Percentiles rank a stretch among this genome's conserved stretches.
These are phyloP conservation scores for Platerodrilus igneus DNA, from an alignment of 2,888 invertebrate species.

Conservation along the genomic window DNA sequence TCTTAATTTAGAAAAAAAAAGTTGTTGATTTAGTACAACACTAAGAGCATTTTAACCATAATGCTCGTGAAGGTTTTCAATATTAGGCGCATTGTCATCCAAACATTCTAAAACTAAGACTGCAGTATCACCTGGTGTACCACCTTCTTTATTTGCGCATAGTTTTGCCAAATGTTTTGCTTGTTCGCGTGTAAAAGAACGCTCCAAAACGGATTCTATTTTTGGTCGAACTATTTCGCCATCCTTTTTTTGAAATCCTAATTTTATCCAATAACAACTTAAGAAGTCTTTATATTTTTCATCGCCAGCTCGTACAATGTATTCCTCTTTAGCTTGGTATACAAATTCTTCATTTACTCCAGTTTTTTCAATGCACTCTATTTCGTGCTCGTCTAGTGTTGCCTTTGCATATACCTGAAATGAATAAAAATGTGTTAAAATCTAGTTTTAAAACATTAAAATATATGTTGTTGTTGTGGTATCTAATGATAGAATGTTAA, in stretches of 20 bases:
- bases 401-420: too few relatives aligned
- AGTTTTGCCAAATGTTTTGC: slow-evolving; percentile 5
- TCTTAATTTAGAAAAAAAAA: too few relatives aligned
- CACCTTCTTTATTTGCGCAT: slow-evolving; percentile 9
- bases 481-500: too few relatives aligned
- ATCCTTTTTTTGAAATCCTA: slow-evolving; percentile 11
- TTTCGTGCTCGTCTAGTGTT: slow-evolving; percentile 12
- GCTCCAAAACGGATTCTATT: slow-evolving; percentile 1
- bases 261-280: slow-evolving; percentile 16
- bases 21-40: too few relatives aligned
- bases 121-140: slow-evolving; percentile 12
- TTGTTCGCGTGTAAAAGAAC: not conserved
- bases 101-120: slow-evolving; percentile 14
- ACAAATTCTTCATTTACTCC: slow-evolving; percentile 9
- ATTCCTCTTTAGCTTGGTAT: slow-evolving; percentile 6
- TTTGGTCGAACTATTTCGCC: slow-evolving; percentile 10
- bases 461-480: too few relatives aligned
- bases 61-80: slow-evolving; percentile 6
- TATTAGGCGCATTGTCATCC: slow-evolving; percentile 15
- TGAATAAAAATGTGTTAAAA: too few relatives aligned
- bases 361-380: slow-evolving; percentile 7
- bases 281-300: slow-evolving; percentile 13
- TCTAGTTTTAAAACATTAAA: too few relatives aligned
- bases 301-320: slow-evolving; percentile 7
- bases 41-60: too few relatives aligned